These are phyloP conservation scores for Ramazzottius varieornatus DNA, from an alignment of 2,888 invertebrate genomes.

Conservation along the genomic window DNA sequence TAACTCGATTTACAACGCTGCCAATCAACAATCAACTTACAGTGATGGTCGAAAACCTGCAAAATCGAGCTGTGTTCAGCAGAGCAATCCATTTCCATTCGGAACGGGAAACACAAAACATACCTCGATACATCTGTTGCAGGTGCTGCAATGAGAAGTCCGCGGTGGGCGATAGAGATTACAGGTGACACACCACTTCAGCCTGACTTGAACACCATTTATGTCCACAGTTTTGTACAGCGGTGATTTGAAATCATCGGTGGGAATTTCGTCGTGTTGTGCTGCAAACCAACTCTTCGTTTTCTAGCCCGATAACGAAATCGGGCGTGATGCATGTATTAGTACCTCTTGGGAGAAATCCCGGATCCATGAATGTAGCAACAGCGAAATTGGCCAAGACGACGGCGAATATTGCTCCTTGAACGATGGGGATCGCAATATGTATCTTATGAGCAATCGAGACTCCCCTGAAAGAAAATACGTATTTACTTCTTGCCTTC, in stretches of 20 bases:
- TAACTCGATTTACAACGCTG: too few species aligned
- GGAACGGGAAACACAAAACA: too few species aligned
- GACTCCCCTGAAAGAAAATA: background rate
- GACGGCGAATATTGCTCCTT: background rate
- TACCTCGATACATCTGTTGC: constrained; percentile 81
- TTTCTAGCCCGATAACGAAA: background rate
- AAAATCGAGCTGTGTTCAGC: too few species aligned
- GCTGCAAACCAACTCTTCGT: background rate
- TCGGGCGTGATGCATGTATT: background rate
- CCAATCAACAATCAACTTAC: too few species aligned
- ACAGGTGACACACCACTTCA: constrained; percentile 99
- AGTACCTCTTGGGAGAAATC: background rate
- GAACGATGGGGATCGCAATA: background rate
- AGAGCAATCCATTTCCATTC: too few species aligned
- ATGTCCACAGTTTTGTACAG: constrained; percentile 91
- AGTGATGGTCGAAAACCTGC: background rate
- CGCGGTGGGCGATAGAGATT: constrained; percentile 97
- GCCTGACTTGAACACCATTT: constrained; percentile 86
- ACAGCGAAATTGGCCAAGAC: background rate
- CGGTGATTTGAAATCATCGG: constrained; percentile 12
- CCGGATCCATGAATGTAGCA: background rate
- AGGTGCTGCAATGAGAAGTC: constrained; percentile 95
- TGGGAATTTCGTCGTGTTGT: background rate
- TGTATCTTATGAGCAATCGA: background rate
- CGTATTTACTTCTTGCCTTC: too few species aligned